Evolutionary conservation across 2,797 vertebrate genomes (phyloP).

Genomic region (Chromobotia macracanthus): DNA sequence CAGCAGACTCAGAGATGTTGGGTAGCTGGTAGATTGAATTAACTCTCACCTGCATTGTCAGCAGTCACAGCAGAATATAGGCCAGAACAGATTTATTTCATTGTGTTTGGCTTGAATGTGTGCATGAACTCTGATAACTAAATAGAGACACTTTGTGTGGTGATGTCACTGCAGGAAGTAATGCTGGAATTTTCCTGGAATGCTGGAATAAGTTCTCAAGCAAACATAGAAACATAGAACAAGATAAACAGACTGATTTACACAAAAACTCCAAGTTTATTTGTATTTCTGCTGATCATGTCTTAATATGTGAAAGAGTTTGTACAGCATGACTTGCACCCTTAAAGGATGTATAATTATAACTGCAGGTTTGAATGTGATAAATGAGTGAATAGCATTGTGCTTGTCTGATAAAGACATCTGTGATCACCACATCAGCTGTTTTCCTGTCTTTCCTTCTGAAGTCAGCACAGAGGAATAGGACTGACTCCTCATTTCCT

Average conservation of each 20-base stretch:
- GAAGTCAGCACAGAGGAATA: constrained; percentile 10
- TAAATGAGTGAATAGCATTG: not conserved
- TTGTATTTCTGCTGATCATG: not conserved
- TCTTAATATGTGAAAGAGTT: not conserved
- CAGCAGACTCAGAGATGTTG: constrained; percentile 14
- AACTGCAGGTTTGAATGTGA: not conserved
- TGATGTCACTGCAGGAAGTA: constrained; percentile 30
- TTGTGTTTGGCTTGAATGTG: constrained; percentile 38
- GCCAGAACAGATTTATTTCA: constrained; percentile 39
- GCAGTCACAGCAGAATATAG: constrained; percentile 44
- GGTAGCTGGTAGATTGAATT: constrained; percentile 41
- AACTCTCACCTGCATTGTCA: constrained; percentile 48
- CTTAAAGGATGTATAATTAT: not conserved
- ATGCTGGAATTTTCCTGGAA: constrained; percentile 27
- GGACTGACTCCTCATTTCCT: constrained; percentile 40
- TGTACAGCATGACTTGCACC: not conserved
- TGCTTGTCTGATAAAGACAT: constrained; percentile 22
- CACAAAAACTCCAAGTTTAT: not conserved
- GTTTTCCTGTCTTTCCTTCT: constrained; percentile 30
- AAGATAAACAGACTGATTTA: constrained; percentile 43
- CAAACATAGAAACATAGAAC: constrained; percentile 50
- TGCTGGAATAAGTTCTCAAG: constrained; percentile 22
- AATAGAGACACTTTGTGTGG: constrained; percentile 37
- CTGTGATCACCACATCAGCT: constrained; percentile 22
- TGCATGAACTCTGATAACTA: constrained; percentile 30